Base-by-base conservation (phyloP, 2,113 vertebrate genomes). In the Megaceryle maxima region DNA sequence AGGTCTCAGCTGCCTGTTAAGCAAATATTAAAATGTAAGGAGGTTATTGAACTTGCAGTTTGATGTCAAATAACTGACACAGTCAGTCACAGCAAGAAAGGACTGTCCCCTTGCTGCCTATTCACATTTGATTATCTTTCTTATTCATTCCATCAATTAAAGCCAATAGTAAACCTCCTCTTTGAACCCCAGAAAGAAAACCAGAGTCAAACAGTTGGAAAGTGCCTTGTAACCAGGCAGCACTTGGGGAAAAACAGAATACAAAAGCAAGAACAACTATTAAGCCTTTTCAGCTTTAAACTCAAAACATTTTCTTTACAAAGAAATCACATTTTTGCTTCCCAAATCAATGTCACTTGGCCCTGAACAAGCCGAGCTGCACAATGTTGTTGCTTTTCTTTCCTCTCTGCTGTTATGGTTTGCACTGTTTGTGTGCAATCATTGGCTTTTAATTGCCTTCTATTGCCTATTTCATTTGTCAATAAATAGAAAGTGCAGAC, bases 391-490 rank as follows among this genome's bases (percentile, higher is more conserved):
- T 95, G 92, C 89, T 95, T 96, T 92, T 88, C 89, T 95, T 92
- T 92, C 92, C 90, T 96, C 74, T 90, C 92, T 77, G 80, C 87
- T 91, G 44, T 96, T 97, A 88, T 31, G 85, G 93, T 95, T 95
- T 96, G 87, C 90, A 75, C 92, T 93, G 88, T 97, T 96, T 96
- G 94, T 93, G 89, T 87, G 94, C 90, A 70, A 96, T 96, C 85
- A 95, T 97, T 96, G 97, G 70, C 95, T 97, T 95, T 97, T 98
- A 97, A 98, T 97, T 97, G 93, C 95, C 87, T 98, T 96, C 97
- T 96, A 96, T 94, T 97, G 97, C 90, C 97, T 96, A 92, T 96
- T 96, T 97, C 97, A 97, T 97, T 97, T 96, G 97, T 96, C 97
- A 96, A 94, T 98, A 98, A 98, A 98, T 97, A 96, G 97, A 97